Evolutionary conservation across 2,797 vertebrate genomes (phyloP).

Genomic region (Nannoperca australis): DNA sequence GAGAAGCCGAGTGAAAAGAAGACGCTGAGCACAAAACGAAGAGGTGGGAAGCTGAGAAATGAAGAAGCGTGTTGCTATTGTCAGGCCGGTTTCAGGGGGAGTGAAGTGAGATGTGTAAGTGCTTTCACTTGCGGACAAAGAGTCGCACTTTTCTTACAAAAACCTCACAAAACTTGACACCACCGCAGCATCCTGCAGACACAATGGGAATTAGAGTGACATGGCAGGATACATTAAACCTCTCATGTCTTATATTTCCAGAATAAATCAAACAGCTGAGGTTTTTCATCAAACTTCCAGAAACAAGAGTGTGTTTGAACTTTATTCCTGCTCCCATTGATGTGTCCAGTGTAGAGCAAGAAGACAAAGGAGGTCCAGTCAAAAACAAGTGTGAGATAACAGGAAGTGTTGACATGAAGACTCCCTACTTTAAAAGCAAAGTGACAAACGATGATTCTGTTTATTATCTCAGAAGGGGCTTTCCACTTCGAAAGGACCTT

Average conservation of each 20-base stretch:
- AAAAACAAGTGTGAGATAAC: conserved; percentile 71
- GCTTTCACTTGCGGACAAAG: conserved; percentile 58
- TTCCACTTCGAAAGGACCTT: conserved; percentile 77
- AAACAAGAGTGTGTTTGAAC: conserved; percentile 6
- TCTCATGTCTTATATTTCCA: conserved; percentile 10
- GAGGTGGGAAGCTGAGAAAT: conserved; percentile 47
- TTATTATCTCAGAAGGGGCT: conserved; percentile 75
- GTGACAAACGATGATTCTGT: conserved; percentile 67
- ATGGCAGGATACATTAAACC: neutral
- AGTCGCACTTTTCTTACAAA: conserved; percentile 17
- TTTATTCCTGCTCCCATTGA: neutral
- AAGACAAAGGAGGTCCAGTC: conserved; percentile 40
- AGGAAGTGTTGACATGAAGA: conserved; percentile 65
- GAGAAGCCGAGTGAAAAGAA: conserved; percentile 6
- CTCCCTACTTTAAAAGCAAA: conserved; percentile 54
- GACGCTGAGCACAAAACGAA: conserved; percentile 15
- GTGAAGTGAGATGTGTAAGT: conserved; percentile 47
- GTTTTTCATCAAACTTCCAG: neutral
- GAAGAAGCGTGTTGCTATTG: conserved; percentile 55
- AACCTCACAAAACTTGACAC: conserved; percentile 17
- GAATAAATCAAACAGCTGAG: conserved; percentile 12
- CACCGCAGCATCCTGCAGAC: conserved; percentile 6
- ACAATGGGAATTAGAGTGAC: conserved; percentile 31
- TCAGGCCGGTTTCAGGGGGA: conserved; percentile 55
- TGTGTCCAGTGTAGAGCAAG: neutral